phyloP scores from a whole-genome alignment of 2,797 vertebrate genomes.

The Macropodus opercularis region DNA sequence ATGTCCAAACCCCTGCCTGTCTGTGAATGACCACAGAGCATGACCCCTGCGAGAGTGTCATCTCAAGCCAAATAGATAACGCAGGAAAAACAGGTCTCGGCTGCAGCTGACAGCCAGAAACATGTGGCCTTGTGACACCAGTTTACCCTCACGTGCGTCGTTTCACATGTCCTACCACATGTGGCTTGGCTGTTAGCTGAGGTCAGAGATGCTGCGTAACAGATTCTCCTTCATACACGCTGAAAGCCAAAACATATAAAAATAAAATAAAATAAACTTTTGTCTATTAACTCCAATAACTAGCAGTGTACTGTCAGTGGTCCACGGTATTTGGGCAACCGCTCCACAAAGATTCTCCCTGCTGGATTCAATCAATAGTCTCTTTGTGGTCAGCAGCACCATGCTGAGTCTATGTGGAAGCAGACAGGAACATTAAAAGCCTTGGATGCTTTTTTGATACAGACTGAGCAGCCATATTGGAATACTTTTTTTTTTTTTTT shows the following conservation, averaged over 20 bases:
- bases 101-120: slow-evolving; percentile 12
- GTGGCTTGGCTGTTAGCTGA: slow-evolving; percentile 9
- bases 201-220: slow-evolving; percentile 11
- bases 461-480: slow-evolving; percentile 28
- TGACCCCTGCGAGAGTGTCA: not conserved
- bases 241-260: not conserved
- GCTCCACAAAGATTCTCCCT: slow-evolving; percentile 45
- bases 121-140: slow-evolving; percentile 18
- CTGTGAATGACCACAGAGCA: not conserved
- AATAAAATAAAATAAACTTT: not conserved
- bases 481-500: slow-evolving; percentile 26
- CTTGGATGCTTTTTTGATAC: slow-evolving; percentile 46
- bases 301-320: slow-evolving; percentile 50
- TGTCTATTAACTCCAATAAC: slow-evolving; percentile 46
- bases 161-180: not conserved
- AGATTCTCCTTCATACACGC: not conserved
- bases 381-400: slow-evolving; percentile 63
- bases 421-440: slow-evolving; percentile 58
- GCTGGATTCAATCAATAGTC: slow-evolving; percentile 67
- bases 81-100: slow-evolving; percentile 14
- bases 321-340: slow-evolving; percentile 43
- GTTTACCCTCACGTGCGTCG: slow-evolving; percentile 12
- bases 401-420: slow-evolving; percentile 57
- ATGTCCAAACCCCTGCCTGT: not conserved
- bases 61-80: not conserved